Conservation (phyloP, 2,888 invertebrate species). For the Phaonia tiefii region DNA sequence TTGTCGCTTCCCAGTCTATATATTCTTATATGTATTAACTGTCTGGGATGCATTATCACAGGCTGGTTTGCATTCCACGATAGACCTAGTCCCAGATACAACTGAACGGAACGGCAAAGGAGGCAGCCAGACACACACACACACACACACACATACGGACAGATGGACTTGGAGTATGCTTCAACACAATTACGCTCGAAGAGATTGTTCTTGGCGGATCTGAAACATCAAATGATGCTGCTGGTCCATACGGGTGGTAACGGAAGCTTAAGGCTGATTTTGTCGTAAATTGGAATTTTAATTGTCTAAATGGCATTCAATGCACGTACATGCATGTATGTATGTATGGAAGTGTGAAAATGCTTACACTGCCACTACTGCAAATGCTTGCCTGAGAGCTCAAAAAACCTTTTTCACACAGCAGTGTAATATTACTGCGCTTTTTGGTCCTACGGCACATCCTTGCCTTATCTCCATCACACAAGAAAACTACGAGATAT, state of each 20-base stretch:
- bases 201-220: slow-evolving; percentile 41
- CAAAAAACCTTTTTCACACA: neutral
- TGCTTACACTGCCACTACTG: too few species aligned
- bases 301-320: slow-evolving; percentile 67
- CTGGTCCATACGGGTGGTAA: neutral
- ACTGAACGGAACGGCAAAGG: slow-evolving; percentile 1
- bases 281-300: slow-evolving; percentile 59
- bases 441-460: neutral
- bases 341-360: neutral
- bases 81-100: neutral
- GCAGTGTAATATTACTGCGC: neutral
- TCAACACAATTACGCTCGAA: neutral
- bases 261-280: slow-evolving; percentile 46
- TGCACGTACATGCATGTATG: slow-evolving; percentile 52
- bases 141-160: slow-evolving; percentile 1
- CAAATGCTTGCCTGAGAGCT: neutral
- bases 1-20: slow-evolving; percentile 10
- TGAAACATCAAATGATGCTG: slow-evolving; percentile 35
- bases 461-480: neutral
- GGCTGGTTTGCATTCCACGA: neutral
- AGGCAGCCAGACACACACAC: neutral
- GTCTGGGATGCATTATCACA: slow-evolving; percentile 20
- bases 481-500: slow-evolving; percentile 15
- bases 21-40: neutral
- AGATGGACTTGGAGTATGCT: too few species aligned